phyloP scores from a whole-genome alignment of 2,113 vertebrate species.

The Grantiella picta region DNA sequence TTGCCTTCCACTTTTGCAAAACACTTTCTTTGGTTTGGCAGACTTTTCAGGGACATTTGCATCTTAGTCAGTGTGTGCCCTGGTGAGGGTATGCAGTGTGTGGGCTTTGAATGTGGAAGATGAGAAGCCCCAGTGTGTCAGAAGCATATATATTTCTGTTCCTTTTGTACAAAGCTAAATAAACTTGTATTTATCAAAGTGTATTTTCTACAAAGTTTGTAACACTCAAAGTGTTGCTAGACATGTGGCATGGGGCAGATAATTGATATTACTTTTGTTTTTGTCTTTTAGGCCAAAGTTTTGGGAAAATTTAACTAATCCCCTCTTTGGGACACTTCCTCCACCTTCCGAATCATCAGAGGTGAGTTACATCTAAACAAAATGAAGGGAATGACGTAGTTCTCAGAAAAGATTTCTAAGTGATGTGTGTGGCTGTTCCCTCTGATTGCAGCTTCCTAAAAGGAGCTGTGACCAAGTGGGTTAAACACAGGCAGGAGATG shows the following conservation, averaged over 20 bases:
- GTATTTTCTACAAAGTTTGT: background rate
- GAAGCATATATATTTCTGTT: background rate
- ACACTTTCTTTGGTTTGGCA: background rate
- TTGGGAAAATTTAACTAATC: slow-evolving; percentile 94
- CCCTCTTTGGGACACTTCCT: slow-evolving; percentile 87
- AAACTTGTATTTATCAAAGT: background rate
- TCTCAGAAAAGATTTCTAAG: background rate
- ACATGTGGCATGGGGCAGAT: background rate
- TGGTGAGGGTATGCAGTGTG: background rate
- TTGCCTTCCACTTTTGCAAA: background rate
- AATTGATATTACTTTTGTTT: background rate
- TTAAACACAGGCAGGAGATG: background rate
- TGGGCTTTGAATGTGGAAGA: background rate
- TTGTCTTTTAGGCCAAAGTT: slow-evolving; percentile 83
- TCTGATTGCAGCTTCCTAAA: background rate
- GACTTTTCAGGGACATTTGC: background rate
- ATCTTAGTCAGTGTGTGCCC: background rate
- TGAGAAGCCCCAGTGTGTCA: background rate
- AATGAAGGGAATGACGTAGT: background rate
- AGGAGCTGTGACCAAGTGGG: background rate
- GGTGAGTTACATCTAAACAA: slow-evolving; percentile 67
- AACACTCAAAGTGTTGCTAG: background rate
- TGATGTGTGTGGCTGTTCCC: background rate
- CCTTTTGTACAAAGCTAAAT: background rate
- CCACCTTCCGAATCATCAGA: slow-evolving; percentile 88